These are phyloP conservation scores for Drosophila sp. DNA, from an alignment of 1,140 invertebrate genomes.

Conservation along the genomic window DNA sequence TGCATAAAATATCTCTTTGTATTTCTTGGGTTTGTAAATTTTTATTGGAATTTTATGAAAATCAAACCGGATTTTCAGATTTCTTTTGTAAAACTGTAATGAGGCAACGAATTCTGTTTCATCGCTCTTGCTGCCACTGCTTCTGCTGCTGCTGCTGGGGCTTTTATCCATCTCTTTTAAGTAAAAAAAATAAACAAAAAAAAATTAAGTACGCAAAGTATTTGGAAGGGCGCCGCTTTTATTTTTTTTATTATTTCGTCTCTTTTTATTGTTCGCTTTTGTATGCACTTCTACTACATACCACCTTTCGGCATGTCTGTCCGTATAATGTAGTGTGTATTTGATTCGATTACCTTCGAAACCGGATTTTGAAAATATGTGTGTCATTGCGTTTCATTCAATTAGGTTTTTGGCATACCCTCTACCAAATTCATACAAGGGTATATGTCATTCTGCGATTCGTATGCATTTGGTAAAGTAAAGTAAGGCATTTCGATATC, in stretches of 20 bases:
- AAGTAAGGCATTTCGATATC: too few species aligned
- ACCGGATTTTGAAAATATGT: slow-evolving; percentile 72
- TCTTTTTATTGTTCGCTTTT: slow-evolving; percentile 34
- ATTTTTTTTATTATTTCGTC: slow-evolving; percentile 33
- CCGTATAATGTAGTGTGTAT: slow-evolving; percentile 32
- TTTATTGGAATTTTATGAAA: slow-evolving; percentile 64
- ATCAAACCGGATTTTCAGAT: slow-evolving; percentile 67
- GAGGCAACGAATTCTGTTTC: slow-evolving; percentile 28
- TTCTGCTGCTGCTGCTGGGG: not conserved
- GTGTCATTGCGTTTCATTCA: slow-evolving; percentile 44
- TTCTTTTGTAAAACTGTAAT: slow-evolving; percentile 61
- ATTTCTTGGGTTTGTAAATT: slow-evolving; percentile 11
- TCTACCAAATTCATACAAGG: not conserved
- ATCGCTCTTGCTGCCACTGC: not conserved
- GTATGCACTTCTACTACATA: slow-evolving; percentile 17
- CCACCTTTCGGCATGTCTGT: slow-evolving; percentile 24
- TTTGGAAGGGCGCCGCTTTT: slow-evolving; percentile 58
- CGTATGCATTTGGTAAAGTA: too few species aligned
- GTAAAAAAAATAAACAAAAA: not conserved
- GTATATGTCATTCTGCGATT: not conserved
- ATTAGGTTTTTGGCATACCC: slow-evolving; percentile 10
- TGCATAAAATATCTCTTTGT: slow-evolving; percentile 5
- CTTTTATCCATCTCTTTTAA: slow-evolving; percentile 19
- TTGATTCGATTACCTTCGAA: slow-evolving; percentile 70
- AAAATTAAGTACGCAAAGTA: slow-evolving; percentile 9